These are phyloP conservation scores for Melanotaenia parkinsoni DNA, from an alignment of 2,797 vertebrate genomes.

Conservation along the genomic window DNA sequence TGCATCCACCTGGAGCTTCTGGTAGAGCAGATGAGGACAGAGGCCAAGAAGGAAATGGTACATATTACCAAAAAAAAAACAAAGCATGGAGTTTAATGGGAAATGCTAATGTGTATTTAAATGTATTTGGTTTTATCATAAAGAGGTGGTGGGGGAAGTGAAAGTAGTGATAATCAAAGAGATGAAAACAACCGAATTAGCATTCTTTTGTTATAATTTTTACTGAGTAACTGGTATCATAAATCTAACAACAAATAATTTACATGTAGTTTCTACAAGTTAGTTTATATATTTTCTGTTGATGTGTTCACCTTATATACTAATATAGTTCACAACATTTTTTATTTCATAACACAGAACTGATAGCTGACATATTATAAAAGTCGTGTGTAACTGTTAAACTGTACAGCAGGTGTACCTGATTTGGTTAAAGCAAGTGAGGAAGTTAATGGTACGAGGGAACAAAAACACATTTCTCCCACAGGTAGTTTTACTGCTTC, in stretches of 20 bases:
- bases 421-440: background rate
- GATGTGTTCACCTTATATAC: background rate
- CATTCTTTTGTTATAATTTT: no score
- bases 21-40: slow-evolving; percentile 81
- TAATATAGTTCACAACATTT: background rate
- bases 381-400: background rate
- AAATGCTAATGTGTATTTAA: background rate
- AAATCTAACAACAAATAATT: background rate
- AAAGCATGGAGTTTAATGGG: background rate
- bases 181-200: no score
- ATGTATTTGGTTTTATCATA: background rate
- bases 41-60: slow-evolving; percentile 77
- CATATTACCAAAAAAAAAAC: slow-evolving; percentile 24
- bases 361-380: background rate
- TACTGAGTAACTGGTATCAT: background rate
- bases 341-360: background rate
- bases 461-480: background rate
- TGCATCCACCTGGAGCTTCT: slow-evolving; percentile 77
- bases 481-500: slow-evolving; percentile 2
- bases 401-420: background rate
- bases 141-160: background rate
- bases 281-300: background rate
- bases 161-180: background rate
- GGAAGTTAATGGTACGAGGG: background rate
- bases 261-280: background rate